phyloP scores from a whole-genome alignment of 23 tunicate species.

The Clavelina lepadiformis region DNA sequence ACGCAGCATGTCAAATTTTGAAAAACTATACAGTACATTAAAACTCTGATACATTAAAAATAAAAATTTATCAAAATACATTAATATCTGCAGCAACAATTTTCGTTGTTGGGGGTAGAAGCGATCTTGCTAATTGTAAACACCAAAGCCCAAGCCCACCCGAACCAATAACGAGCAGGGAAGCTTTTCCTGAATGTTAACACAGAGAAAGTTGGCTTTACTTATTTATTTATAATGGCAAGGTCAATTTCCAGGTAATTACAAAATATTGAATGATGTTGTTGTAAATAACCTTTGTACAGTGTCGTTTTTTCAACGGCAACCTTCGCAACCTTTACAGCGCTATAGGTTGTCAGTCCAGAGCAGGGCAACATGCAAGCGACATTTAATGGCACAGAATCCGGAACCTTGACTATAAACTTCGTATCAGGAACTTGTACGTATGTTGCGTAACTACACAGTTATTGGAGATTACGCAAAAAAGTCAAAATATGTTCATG shows the following conservation, averaged over 20 bases:
- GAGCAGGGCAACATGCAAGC: conserved; percentile 88
- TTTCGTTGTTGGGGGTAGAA: conserved; percentile 37
- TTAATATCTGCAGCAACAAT: conserved; percentile 51
- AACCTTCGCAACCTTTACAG: conserved; percentile 21
- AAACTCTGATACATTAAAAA: no score
- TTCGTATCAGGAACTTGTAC: conserved; percentile 38
- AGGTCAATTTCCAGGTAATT: neutral
- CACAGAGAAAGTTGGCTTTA: neutral
- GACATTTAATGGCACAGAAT: conserved; percentile 49
- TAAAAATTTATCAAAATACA: no score
- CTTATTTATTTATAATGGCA: neutral
- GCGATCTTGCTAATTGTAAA: conserved; percentile 44
- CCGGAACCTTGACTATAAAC: conserved; percentile 53
- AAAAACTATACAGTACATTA: no score
- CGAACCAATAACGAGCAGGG: conserved; percentile 50
- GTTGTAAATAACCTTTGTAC: conserved; percentile 24
- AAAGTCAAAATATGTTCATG: no score
- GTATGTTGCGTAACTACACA: conserved; percentile 39
- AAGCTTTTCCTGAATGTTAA: conserved; percentile 26
- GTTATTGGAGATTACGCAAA: neutral
- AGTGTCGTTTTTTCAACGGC: conserved; percentile 17
- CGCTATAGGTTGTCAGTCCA: conserved; percentile 67
- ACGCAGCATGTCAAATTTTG: no score
- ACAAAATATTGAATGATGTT: neutral
- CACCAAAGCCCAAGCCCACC: conserved; percentile 78